A percentile compares a stretch with the other conserved stretches of the same genome.
phyloP scores from a whole-genome alignment of 2,113 vertebrate genomes.

The Lophochroa leadbeateri region DNA sequence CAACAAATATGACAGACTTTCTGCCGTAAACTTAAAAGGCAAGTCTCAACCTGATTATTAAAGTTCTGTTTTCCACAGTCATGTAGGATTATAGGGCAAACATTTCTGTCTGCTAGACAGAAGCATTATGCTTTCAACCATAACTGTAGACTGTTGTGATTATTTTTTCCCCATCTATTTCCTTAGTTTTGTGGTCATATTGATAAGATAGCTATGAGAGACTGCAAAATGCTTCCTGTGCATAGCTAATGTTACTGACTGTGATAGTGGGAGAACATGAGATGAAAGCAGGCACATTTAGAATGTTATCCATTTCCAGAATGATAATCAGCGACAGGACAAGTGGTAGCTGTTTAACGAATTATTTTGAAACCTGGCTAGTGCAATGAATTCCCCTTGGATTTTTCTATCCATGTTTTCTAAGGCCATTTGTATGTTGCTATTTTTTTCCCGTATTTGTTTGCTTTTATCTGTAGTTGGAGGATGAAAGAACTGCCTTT shows the following conservation, averaged over 20 bases:
- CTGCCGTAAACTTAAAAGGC: conserved; percentile 61
- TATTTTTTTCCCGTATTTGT: background rate
- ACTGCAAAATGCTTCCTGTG: conserved; percentile 47
- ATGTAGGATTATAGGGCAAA: conserved; percentile 24
- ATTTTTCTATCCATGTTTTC: background rate
- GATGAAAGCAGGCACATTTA: conserved; percentile 44
- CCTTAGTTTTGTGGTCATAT: conserved; percentile 32
- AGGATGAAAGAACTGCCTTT: conserved; percentile 21
- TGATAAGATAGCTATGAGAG: conserved; percentile 27
- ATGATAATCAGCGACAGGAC: conserved; percentile 40
- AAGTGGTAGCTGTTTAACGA: conserved; percentile 55
- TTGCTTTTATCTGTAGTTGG: conserved; percentile 7
- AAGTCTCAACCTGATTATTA: conserved; percentile 66
- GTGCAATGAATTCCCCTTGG: background rate
- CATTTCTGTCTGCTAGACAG: conserved; percentile 33
- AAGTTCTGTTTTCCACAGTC: conserved; percentile 46
- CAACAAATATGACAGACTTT: conserved; percentile 62
- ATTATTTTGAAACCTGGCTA: conserved; percentile 44
- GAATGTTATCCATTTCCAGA: conserved; percentile 51
- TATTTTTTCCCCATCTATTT: conserved; percentile 9
- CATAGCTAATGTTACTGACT: conserved; percentile 12
- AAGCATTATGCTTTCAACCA: conserved; percentile 47
- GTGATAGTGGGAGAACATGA: background rate
- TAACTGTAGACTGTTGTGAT: background rate
- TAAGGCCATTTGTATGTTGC: conserved; percentile 9